These are phyloP conservation scores for Diceros bicornis DNA, from an alignment of 2,797 vertebrate species.

Conservation along the genomic window DNA sequence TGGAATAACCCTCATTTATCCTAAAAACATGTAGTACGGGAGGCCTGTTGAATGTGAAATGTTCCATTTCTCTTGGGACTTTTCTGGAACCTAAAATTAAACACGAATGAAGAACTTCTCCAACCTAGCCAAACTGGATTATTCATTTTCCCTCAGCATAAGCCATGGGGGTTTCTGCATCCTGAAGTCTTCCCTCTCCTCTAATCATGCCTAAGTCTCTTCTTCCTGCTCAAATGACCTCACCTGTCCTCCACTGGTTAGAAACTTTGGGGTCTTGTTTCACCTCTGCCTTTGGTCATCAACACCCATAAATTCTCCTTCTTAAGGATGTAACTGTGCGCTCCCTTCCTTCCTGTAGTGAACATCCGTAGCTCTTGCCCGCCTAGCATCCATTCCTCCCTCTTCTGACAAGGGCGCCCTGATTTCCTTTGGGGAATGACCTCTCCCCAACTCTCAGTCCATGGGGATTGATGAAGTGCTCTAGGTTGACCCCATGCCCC, in stretches of 20 bases:
- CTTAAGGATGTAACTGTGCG: not conserved
- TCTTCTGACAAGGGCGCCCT: not conserved
- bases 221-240: not conserved
- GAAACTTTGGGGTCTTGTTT: not conserved
- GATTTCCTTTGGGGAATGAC: not conserved
- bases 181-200: not conserved
- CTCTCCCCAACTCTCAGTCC: not conserved
- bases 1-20: not conserved
- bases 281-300: not conserved
- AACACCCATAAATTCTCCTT: not conserved
- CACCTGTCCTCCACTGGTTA: not conserved
- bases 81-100: slow-evolving; percentile 30
- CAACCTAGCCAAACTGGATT: not conserved
- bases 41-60: not conserved
- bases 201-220: not conserved
- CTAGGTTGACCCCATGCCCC: not conserved
- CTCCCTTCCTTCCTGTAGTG: too few species aligned
- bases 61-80: not conserved
- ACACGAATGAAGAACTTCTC: not conserved
- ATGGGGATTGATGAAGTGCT: not conserved
- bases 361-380: not conserved
- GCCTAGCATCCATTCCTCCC: not conserved
- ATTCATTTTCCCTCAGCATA: not conserved
- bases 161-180: not conserved
- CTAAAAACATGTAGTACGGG: not conserved